These are phyloP conservation scores for Camponotus fellah DNA, from an alignment of 2,888 invertebrate genomes.

Conservation along the genomic window DNA sequence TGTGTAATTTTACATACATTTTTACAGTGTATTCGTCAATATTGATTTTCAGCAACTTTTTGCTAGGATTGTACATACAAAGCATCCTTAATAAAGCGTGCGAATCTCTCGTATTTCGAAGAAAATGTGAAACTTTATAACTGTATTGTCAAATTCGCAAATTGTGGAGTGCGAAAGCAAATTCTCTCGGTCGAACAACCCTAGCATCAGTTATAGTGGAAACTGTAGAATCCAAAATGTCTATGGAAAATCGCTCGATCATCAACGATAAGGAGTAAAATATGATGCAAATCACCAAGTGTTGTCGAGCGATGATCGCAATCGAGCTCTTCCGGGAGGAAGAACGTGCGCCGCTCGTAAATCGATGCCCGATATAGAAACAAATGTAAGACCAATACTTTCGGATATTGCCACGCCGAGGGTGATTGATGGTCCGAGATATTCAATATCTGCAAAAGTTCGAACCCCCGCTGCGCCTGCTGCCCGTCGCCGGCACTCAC, in stretches of 20 bases:
- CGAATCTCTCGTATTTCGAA: neutral
- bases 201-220: neutral
- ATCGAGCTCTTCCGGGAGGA: conserved; percentile 57
- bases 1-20: too few species aligned
- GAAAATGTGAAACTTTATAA: neutral
- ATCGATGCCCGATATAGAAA: conserved; percentile 79
- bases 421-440: conserved; percentile 85
- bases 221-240: conserved; percentile 5
- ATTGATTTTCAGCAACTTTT: too few species aligned
- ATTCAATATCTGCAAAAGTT: conserved; percentile 84
- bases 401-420: conserved; percentile 82
- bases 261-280: conserved; percentile 23
- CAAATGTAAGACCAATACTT: conserved; percentile 82
- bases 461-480: conserved; percentile 57
- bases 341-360: conserved; percentile 76
- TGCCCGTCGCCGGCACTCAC: conserved; percentile 62
- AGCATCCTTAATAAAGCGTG: neutral
- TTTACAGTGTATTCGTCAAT: too few species aligned
- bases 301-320: conserved; percentile 65
- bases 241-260: conserved; percentile 21
- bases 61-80: too few species aligned
- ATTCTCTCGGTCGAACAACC: neutral
- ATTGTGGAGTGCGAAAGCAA: neutral
- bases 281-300: conserved; percentile 23
- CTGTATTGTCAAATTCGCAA: neutral